Evolutionary conservation across 2,113 vertebrate species (phyloP).

Genomic region (Gymnocephalus cernua): DNA sequence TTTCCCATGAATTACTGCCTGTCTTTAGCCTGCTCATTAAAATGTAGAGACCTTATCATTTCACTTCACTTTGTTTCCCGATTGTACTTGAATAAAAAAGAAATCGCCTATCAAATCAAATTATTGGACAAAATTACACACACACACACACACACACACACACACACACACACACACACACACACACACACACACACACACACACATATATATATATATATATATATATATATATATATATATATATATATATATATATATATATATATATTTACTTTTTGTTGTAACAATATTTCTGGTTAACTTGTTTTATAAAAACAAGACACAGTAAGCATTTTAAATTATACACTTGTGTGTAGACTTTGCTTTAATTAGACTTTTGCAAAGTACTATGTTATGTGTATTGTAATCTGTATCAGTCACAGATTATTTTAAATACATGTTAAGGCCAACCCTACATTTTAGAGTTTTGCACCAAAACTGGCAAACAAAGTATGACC

Average conservation of each 20-base stretch:
- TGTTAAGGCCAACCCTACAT: background rate
- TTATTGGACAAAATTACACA: background rate
- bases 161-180: too few species aligned
- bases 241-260: too few species aligned
- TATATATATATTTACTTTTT: too few species aligned
- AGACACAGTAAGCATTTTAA: background rate
- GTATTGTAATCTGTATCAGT: background rate
- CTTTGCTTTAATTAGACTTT: background rate
- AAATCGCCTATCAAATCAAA: background rate
- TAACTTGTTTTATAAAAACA: background rate
- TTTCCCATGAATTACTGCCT: background rate
- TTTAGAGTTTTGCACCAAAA: background rate
- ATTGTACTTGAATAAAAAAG: background rate
- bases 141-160: too few species aligned
- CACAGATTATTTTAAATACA: background rate
- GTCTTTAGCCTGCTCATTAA: background rate
- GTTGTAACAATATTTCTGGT: background rate
- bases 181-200: too few species aligned
- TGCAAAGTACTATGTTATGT: background rate
- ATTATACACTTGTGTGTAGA: background rate
- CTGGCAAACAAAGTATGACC: too few species aligned
- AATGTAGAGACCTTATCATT: background rate
- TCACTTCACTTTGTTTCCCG: background rate
- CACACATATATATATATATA: too few species aligned
- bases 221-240: too few species aligned